Conservation (phyloP, 2,113 vertebrate genomes). For the Haliaeetus leucogaster region DNA sequence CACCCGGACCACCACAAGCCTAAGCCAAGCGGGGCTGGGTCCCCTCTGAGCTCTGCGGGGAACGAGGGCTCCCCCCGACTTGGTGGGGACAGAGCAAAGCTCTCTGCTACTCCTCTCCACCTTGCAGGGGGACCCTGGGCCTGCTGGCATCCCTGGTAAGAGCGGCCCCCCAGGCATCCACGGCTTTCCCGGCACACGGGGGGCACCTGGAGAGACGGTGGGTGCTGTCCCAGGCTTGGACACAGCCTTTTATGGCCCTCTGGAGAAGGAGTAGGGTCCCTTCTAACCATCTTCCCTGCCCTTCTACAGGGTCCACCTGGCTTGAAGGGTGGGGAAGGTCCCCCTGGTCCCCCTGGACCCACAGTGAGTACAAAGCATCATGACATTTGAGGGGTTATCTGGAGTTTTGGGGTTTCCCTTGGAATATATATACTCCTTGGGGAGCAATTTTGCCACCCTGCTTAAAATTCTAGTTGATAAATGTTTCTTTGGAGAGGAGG, state of each 20-base stretch:
- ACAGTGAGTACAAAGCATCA: conserved; percentile 70
- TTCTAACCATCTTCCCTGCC: background rate
- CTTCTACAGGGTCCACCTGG: conserved; percentile 80
- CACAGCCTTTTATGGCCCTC: rapidly evolving
- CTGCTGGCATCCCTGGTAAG: conserved; percentile 79
- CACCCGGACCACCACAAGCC: background rate
- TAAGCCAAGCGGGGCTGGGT: background rate
- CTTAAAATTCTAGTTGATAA: background rate
- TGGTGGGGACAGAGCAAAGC: background rate
- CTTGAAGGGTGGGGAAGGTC: conserved; percentile 88
- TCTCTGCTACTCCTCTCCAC: background rate
- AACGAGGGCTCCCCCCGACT: background rate
- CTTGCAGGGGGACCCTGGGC: conserved; percentile 85
- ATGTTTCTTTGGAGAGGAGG: background rate
- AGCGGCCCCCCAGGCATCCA: conserved; percentile 82
- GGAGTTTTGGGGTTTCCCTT: background rate
- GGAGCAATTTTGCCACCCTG: background rate
- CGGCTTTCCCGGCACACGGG: conserved; percentile 84
- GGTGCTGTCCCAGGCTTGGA: background rate
- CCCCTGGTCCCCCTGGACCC: conserved; percentile 76
- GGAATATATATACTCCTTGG: rapidly evolving
- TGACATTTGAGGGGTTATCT: background rate
- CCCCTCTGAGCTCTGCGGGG: background rate
- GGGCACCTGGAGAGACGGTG: conserved; percentile 80
- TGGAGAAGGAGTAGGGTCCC: background rate